phyloP scores from a whole-genome alignment of 2,113 vertebrate species.

The Prionailurus bengalensis region DNA sequence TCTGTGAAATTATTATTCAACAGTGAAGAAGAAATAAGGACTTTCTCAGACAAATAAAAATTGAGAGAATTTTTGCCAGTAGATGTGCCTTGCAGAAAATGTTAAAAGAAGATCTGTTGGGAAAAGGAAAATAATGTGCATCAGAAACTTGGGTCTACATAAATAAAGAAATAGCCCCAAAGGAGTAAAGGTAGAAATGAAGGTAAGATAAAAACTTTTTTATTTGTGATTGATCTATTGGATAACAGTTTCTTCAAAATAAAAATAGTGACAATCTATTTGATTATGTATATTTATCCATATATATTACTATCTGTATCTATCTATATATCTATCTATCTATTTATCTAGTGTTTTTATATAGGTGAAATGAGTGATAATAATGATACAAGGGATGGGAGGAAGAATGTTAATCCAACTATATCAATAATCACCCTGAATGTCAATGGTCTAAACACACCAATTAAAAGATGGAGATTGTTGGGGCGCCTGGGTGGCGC shows the following conservation, averaged over 20 bases:
- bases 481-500: too few species aligned
- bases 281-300: background rate
- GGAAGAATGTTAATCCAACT: background rate
- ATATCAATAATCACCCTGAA: background rate
- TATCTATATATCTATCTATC: too few species aligned
- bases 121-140: background rate
- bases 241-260: background rate
- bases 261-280: background rate
- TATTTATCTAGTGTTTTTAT: background rate
- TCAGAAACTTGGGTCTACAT: background rate
- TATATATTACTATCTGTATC: background rate
- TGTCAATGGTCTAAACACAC: background rate
- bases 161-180: background rate
- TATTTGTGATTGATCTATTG: background rate
- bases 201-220: background rate
- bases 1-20: background rate
- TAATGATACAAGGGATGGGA: background rate
- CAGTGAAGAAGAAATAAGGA: background rate
- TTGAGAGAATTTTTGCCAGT: background rate
- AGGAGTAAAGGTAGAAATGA: background rate
- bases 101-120: background rate
- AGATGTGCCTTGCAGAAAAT: background rate
- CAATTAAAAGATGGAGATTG: background rate
- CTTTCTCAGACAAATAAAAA: background rate
- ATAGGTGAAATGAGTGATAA: background rate